Evolutionary conservation across 2,797 vertebrate genomes (phyloP).

Genomic region (Neosilurus mollespiculum): DNA sequence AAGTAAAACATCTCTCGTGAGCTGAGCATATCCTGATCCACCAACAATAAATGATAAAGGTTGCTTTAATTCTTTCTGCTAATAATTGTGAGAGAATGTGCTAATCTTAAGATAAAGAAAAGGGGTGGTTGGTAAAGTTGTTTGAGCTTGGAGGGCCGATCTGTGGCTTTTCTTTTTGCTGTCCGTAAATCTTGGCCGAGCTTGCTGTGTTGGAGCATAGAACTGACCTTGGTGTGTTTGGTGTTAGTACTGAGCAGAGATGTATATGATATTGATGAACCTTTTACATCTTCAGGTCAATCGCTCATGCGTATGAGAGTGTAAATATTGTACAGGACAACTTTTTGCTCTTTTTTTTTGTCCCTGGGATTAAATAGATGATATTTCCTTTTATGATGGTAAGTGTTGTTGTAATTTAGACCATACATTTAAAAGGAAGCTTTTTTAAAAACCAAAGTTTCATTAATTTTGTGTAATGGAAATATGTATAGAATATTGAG

Average conservation of each 20-base stretch:
- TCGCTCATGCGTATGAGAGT: not conserved
- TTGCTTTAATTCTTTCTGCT: not conserved
- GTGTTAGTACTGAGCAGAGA: not conserved
- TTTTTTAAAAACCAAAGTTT: constrained; percentile 31
- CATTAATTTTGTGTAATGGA: constrained; percentile 31
- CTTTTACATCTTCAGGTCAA: constrained; percentile 26
- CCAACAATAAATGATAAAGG: not conserved
- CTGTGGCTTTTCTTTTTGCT: not conserved
- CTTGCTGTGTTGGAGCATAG: constrained; percentile 1
- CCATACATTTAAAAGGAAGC: constrained; percentile 15
- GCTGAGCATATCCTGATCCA: constrained; percentile 19
- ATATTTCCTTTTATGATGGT: constrained; percentile 50
- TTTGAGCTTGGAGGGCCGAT: not conserved
- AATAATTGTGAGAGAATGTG: not conserved
- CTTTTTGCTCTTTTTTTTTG: constrained; percentile 2
- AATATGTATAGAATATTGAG: constrained; percentile 48
- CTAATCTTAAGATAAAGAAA: not conserved
- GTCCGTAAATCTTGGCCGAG: not conserved
- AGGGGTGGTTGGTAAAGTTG: too few relatives aligned
- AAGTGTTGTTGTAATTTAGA: constrained; percentile 56
- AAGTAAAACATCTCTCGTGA: not conserved
- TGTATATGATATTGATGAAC: not conserved
- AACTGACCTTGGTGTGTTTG: not conserved
- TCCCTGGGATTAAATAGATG: constrained; percentile 2
- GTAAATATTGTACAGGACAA: constrained; percentile 47